Conservation (phyloP, 2,888 invertebrate species). For the Stenolophus ochropezus region DNA sequence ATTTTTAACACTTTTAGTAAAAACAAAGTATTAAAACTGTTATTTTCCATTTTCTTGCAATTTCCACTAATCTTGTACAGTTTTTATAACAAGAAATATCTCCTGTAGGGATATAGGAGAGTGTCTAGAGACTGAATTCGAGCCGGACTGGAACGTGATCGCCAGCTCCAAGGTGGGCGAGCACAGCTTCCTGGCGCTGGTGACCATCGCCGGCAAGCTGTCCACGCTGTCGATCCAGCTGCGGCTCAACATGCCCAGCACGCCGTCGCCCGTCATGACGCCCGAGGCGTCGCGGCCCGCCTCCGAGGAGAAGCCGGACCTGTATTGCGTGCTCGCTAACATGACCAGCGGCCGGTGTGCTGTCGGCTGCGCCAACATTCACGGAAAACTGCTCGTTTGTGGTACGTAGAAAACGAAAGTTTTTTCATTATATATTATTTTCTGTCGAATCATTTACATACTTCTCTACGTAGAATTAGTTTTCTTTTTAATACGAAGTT, state of each 20-base stretch:
- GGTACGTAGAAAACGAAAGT: conserved; percentile 74
- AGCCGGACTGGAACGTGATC: conserved; percentile 79
- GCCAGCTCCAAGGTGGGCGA: conserved; percentile 77
- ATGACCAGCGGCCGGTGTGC: conserved; percentile 84
- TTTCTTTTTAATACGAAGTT: no score
- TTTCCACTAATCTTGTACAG: no score
- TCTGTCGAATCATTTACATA: not conserved
- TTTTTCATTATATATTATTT: not conserved
- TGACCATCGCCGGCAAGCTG: conserved; percentile 78
- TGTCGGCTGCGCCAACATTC: conserved; percentile 83
- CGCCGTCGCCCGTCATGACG: conserved; percentile 72
- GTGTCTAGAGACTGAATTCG: conserved; percentile 73
- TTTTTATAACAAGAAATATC: no score
- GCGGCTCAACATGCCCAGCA: conserved; percentile 72
- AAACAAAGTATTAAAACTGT: no score
- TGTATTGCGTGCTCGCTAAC: conserved; percentile 76
- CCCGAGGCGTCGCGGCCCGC: conserved; percentile 70
- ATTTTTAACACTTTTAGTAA: no score
- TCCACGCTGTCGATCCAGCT: conserved; percentile 79
- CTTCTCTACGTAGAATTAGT: no score
- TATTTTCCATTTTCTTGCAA: no score
- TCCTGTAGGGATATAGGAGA: conserved; percentile 74
- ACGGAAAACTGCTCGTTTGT: conserved; percentile 84
- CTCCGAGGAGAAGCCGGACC: conserved; percentile 75
- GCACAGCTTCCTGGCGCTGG: conserved; percentile 79